Conservation (phyloP, 2,888 invertebrate genomes). For the Mamestra brassicae region DNA sequence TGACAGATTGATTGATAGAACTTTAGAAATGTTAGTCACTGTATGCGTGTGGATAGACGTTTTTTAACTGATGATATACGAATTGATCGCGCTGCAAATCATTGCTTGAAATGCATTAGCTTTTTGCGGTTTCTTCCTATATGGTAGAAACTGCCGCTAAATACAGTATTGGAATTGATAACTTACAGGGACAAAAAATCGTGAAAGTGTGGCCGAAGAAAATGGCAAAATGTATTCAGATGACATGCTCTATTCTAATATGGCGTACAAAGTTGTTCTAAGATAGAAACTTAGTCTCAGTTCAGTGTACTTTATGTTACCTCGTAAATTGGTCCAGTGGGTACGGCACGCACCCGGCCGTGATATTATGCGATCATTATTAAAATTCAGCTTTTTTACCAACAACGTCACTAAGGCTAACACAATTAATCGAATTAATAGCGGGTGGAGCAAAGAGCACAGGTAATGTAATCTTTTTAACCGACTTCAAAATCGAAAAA, state of each 20-base stretch:
- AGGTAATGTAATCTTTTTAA: not conserved
- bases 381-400: constrained; percentile 56
- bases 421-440: constrained; percentile 45
- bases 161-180: constrained; percentile 15
- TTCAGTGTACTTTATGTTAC: constrained; percentile 58
- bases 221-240: not conserved
- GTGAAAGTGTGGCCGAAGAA: not conserved
- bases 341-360: constrained; percentile 63
- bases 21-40: constrained; percentile 13
- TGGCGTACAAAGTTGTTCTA: constrained; percentile 13
- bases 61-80: constrained; percentile 24
- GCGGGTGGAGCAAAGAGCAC: constrained; percentile 5
- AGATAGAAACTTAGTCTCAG: constrained; percentile 22
- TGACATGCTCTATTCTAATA: constrained; percentile 5
- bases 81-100: constrained; percentile 23
- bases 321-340: constrained; percentile 64
- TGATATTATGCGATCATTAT: constrained; percentile 64
- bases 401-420: constrained; percentile 33
- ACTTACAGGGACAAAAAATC: not conserved
- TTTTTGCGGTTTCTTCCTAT: constrained; percentile 23
- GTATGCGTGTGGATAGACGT: not conserved
- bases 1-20: constrained; percentile 43
- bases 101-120: constrained; percentile 16
- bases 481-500: too few relatives aligned
- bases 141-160: constrained; percentile 14